Conservation (phyloP, 1,140 invertebrate genomes). For the Watersipora subatra region DNA sequence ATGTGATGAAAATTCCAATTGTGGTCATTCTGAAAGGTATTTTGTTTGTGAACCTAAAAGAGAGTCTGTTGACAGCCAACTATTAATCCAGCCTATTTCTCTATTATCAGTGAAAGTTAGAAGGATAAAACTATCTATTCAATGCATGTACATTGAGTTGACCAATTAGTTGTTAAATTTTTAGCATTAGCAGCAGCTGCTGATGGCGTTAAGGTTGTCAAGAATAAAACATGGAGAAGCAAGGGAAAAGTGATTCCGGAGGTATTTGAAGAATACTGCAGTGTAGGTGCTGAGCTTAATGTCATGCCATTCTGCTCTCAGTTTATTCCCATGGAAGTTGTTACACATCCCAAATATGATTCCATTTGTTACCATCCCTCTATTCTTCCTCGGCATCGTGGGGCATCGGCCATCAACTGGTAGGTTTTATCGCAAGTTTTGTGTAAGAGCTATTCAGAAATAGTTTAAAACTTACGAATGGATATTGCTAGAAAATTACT, state of each 20-base stretch:
- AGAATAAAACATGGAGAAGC: conserved; percentile 66
- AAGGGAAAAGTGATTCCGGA: conserved; percentile 64
- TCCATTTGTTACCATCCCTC: conserved; percentile 95
- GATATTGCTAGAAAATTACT: too few relatives aligned
- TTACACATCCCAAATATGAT: conserved; percentile 63
- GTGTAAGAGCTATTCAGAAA: too few relatives aligned
- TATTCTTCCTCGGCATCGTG: conserved; percentile 70
- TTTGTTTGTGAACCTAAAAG: too few relatives aligned
- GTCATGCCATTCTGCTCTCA: conserved; percentile 90
- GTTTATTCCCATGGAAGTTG: conserved; percentile 94
- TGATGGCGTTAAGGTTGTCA: conserved; percentile 73
- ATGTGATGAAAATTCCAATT: too few relatives aligned
- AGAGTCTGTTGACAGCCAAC: too few relatives aligned
- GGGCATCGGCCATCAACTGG: conserved; percentile 93
- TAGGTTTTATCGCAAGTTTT: conserved; percentile 35
- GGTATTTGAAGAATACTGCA: conserved; percentile 68
- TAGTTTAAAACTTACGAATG: too few relatives aligned
- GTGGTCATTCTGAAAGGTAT: too few relatives aligned
- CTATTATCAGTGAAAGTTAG: too few relatives aligned
- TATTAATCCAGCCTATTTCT: too few relatives aligned
- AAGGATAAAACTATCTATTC: too few relatives aligned
- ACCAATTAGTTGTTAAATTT: too few relatives aligned
- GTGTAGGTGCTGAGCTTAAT: conserved; percentile 77
- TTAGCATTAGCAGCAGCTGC: conserved; percentile 60
- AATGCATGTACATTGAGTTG: too few relatives aligned